A percentile compares a stretch with the other conserved stretches of the same genome.
phyloP scores from a whole-genome alignment of 1,140 invertebrate species.

The Bombus ignitus region DNA sequence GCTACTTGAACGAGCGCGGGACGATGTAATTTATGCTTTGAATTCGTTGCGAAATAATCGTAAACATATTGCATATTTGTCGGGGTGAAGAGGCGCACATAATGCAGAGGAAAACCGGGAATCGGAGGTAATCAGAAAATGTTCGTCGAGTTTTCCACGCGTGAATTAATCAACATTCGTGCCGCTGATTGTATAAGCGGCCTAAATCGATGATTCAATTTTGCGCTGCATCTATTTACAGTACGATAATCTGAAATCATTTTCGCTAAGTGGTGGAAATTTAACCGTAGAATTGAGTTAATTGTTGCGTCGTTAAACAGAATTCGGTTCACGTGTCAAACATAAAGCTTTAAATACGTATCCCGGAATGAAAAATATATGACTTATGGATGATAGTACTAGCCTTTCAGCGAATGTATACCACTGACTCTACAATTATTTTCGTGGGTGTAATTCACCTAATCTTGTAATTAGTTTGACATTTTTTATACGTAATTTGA shows the following conservation, averaged over 20 bases:
- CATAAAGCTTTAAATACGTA: too few species aligned
- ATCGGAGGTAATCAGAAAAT: neutral
- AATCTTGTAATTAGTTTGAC: neutral
- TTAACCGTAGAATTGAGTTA: too few species aligned
- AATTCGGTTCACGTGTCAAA: too few species aligned
- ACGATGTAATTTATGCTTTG: conserved; percentile 1
- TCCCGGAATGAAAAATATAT: too few species aligned
- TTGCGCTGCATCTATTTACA: too few species aligned
- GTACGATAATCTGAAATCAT: too few species aligned
- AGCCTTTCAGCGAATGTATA: neutral
- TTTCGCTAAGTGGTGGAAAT: too few species aligned
- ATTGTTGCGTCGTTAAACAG: too few species aligned
- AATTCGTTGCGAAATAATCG: conserved; percentile 20
- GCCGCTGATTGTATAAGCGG: too few species aligned
- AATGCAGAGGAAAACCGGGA: neutral
- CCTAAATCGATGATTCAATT: neutral
- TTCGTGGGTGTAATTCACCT: neutral
- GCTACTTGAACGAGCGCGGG: neutral
- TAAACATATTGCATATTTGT: conserved; percentile 13
- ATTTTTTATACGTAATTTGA: neutral
- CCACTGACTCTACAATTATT: neutral
- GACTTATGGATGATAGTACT: too few species aligned
- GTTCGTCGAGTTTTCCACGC: neutral
- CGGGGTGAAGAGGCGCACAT: neutral
- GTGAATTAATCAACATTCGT: neutral